Evolutionary conservation across 2,888 invertebrate species (phyloP).

Genomic region (Drosophila subsilvestris): DNA sequence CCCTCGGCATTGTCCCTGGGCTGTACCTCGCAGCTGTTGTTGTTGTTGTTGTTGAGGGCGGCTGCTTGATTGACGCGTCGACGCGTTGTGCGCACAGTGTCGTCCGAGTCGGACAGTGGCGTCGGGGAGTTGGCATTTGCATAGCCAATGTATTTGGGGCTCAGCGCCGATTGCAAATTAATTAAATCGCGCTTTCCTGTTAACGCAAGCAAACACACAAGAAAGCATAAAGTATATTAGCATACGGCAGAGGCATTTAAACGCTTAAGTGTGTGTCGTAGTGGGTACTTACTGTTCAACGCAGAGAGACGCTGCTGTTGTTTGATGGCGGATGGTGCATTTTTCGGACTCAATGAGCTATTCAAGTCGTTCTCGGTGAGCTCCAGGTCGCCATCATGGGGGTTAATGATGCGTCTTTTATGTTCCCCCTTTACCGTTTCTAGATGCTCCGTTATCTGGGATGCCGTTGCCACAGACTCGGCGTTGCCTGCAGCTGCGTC

Average conservation of each 20-base stretch:
- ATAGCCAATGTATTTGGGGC: constrained; percentile 83
- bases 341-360: not conserved
- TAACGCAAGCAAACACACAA: not conserved
- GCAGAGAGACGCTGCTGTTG: constrained; percentile 15
- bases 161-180: constrained; percentile 80
- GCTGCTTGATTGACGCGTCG: constrained; percentile 48
- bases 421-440: not conserved
- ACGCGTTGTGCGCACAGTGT: constrained; percentile 62
- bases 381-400: not conserved
- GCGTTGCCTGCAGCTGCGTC: constrained; percentile 38
- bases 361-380: not conserved
- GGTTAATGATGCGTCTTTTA: not conserved
- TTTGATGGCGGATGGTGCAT: not conserved
- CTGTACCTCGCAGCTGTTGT: constrained; percentile 24
- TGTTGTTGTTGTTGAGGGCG: constrained; percentile 27
- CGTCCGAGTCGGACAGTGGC: constrained; percentile 50
- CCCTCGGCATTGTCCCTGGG: constrained; percentile 14
- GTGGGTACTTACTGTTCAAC: constrained; percentile 34
- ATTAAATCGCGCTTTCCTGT: constrained; percentile 75
- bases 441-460: not conserved
- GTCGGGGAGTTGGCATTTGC: constrained; percentile 57
- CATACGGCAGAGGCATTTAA: constrained; percentile 3
- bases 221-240: constrained; percentile 1
- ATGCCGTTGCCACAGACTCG: constrained; percentile 16
- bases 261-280: constrained; percentile 2